Conservation (phyloP, 2,888 invertebrate species). For the Oscheius sp. region DNA sequence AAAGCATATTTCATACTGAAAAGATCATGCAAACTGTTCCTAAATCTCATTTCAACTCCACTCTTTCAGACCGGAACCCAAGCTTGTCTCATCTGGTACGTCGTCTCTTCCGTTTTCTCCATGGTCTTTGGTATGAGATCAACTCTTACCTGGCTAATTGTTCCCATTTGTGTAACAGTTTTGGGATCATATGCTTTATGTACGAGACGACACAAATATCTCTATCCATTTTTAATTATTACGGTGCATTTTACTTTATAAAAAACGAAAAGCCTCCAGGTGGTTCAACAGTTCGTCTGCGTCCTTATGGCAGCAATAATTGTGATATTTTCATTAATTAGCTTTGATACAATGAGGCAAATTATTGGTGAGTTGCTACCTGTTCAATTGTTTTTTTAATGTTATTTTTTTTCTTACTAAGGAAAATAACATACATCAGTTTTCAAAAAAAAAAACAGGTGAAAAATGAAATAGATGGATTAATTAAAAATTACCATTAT, state of each 20-base stretch:
- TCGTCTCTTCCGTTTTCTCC: conserved; percentile 55
- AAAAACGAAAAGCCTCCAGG: conserved; percentile 30
- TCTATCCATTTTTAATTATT: conserved; percentile 66
- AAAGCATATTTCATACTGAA: too few species aligned
- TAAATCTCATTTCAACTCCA: too few species aligned
- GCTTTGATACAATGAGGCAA: conserved; percentile 55
- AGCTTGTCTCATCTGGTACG: conserved; percentile 61
- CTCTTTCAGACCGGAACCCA: conserved; percentile 61
- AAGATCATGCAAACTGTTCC: too few species aligned
- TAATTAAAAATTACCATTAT: too few species aligned
- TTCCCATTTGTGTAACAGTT: conserved; percentile 59
- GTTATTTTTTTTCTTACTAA: neutral
- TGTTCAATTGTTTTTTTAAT: neutral
- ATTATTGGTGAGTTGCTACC: conserved; percentile 51
- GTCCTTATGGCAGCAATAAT: conserved; percentile 63
- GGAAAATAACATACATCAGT: neutral
- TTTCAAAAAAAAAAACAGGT: neutral
- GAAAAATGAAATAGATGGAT: too few species aligned
- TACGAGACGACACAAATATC: conserved; percentile 62
- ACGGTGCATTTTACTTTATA: conserved; percentile 39
- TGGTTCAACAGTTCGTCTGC: conserved; percentile 65
- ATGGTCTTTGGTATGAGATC: conserved; percentile 64
- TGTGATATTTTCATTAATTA: conserved; percentile 31
- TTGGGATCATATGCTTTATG: conserved; percentile 58
- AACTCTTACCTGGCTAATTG: conserved; percentile 57